Percentiles rank a stretch among this genome's conserved stretches.
These are phyloP conservation scores for Brachionus koreanus DNA, from an alignment of 1,140 invertebrate species.

Conservation along the genomic window DNA sequence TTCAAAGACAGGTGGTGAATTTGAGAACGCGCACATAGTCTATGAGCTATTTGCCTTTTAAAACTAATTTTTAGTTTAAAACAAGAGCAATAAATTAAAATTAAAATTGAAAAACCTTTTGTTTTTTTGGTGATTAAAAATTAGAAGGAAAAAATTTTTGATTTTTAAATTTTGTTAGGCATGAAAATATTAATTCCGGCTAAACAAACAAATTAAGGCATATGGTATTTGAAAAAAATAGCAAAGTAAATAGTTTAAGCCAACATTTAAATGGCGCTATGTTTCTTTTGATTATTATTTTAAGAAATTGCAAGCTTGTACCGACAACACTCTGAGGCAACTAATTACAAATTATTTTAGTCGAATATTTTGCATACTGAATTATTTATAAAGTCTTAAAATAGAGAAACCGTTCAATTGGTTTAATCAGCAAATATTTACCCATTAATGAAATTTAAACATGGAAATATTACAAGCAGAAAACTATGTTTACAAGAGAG, in stretches of 20 bases:
- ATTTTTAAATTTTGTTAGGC: background rate
- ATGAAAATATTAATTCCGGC: background rate
- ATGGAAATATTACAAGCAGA: background rate
- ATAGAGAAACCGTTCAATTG: background rate
- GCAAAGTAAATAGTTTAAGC: background rate
- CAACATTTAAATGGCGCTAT: background rate
- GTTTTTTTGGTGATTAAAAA: too few relatives aligned
- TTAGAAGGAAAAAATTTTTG: background rate
- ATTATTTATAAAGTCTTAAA: background rate
- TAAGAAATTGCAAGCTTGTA: background rate
- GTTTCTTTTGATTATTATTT: background rate
- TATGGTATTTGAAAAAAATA: background rate
- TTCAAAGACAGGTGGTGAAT: too few relatives aligned
- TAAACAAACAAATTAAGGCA: background rate
- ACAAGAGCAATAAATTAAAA: background rate
- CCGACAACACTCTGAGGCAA: background rate
- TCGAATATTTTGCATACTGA: background rate
- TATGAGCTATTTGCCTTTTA: too few relatives aligned
- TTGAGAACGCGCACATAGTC: too few relatives aligned
- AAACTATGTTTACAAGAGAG: too few relatives aligned
- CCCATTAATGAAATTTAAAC: background rate
- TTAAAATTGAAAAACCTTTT: too few relatives aligned
- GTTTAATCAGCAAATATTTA: conserved; percentile 4
- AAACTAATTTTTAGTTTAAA: background rate
- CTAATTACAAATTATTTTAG: background rate